Evolutionary conservation across 1,140 invertebrate genomes (phyloP).

Genomic region (Zaprionus kolodkinae): DNA sequence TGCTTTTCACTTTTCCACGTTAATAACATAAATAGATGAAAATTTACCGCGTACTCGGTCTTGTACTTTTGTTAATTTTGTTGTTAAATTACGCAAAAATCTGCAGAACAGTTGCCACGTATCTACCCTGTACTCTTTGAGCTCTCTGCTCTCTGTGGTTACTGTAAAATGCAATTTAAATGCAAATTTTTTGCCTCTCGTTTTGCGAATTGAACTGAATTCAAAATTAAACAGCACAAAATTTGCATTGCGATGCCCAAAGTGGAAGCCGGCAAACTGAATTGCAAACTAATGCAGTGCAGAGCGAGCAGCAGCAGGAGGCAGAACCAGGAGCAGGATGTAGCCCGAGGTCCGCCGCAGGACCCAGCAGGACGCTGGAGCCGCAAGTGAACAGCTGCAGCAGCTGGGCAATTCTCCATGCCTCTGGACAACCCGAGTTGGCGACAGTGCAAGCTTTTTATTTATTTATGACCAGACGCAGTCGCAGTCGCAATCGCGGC

Average conservation of each 20-base stretch:
- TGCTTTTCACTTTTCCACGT: constrained; percentile 43
- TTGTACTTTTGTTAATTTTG: constrained; percentile 25
- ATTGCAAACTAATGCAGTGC: constrained; percentile 70
- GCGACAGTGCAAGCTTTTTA: constrained; percentile 64
- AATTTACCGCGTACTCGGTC: background rate
- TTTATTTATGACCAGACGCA: constrained; percentile 66
- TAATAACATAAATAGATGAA: constrained; percentile 23
- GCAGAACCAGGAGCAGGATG: background rate
- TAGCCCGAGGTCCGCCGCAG: background rate
- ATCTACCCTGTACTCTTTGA: background rate
- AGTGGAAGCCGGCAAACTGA: constrained; percentile 26
- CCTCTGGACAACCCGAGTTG: constrained; percentile 1
- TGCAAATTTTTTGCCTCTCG: constrained; percentile 59
- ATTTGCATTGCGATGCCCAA: constrained; percentile 58
- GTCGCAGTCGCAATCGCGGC: constrained; percentile 1
- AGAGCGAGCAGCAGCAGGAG: background rate
- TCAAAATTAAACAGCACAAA: constrained; percentile 70
- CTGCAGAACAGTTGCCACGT: background rate
- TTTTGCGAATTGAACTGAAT: constrained; percentile 67
- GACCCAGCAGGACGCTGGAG: background rate
- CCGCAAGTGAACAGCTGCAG: constrained; percentile 42
- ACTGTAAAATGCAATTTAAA: constrained; percentile 73
- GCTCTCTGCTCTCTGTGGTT: background rate
- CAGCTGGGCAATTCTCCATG: background rate
- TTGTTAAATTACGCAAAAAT: constrained; percentile 13